Conservation (phyloP, 2,113 vertebrate species). For the Tenebrosternarchus preto region DNA sequence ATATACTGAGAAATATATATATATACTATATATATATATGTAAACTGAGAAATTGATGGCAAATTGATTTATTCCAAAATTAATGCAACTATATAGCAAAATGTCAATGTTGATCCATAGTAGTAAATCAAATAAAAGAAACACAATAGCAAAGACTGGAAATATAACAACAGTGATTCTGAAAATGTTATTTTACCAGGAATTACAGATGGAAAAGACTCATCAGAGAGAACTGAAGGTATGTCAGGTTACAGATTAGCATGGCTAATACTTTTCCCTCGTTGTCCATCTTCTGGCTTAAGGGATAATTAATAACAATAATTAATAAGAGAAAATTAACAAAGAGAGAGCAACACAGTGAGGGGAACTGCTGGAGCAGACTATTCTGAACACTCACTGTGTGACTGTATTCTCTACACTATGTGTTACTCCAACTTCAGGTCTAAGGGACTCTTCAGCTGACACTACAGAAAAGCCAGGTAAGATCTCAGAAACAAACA, state of each 20-base stretch:
- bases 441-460: background rate
- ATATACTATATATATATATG: too few species aligned
- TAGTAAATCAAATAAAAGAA: background rate
- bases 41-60: background rate
- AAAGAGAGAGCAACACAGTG: background rate
- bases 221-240: constrained; percentile 47
- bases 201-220: constrained; percentile 47
- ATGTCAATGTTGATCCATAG: background rate
- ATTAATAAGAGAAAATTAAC: background rate
- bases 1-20: too few species aligned
- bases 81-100: background rate
- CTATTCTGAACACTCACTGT: too few species aligned
- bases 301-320: background rate
- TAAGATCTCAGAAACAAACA: constrained; percentile 5
- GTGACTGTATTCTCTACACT: background rate
- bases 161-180: background rate
- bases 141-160: background rate
- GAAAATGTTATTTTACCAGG: constrained; percentile 20
- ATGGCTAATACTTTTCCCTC: background rate
- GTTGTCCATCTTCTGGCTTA: too few species aligned
- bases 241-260: background rate
- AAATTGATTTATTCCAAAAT: too few species aligned
- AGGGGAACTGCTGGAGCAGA: background rate
- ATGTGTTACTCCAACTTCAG: background rate
- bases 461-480: constrained; percentile 37